These are phyloP conservation scores for Zapornia atra DNA, from an alignment of 2,113 vertebrate genomes.

Conservation along the genomic window DNA sequence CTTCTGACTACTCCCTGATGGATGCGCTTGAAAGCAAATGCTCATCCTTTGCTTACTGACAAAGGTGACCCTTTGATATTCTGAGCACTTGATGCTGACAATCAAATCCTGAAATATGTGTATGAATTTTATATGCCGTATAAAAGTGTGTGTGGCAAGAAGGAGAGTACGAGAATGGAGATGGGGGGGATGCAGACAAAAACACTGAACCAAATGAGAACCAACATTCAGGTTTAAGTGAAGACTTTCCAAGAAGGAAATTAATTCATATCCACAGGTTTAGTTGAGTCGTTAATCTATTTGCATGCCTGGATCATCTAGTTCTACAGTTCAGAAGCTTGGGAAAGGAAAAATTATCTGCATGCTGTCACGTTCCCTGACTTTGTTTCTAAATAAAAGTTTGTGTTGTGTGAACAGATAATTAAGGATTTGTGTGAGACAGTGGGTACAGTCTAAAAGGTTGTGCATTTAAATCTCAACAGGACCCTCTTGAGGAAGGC, in stretches of 20 bases:
- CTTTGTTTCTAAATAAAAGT: background rate
- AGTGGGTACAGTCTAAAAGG: background rate
- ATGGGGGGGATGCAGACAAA: background rate
- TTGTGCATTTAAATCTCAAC: background rate
- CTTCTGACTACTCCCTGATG: constrained; percentile 68
- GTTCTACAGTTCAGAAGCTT: background rate
- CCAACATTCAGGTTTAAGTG: background rate
- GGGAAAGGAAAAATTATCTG: background rate
- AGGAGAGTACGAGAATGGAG: background rate
- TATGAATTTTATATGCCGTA: constrained; percentile 26
- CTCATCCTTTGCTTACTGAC: constrained; percentile 72
- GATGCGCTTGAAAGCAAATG: constrained; percentile 68
- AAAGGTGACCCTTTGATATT: constrained; percentile 73
- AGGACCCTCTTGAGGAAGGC: background rate
- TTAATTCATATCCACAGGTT: background rate
- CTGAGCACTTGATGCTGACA: constrained; percentile 66
- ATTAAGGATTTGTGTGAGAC: background rate
- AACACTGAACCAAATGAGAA: background rate
- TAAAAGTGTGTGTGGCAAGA: background rate
- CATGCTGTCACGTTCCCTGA: background rate
- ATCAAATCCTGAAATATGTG: constrained; percentile 52
- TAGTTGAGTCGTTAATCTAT: background rate
- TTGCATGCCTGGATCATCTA: background rate
- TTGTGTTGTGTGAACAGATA: background rate
- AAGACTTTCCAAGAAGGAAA: background rate